A percentile compares a stretch with the other conserved stretches of the same genome.
These are phyloP conservation scores for Dicranocentrus wangi DNA, from an alignment of 2,888 invertebrate species.

Conservation along the genomic window DNA sequence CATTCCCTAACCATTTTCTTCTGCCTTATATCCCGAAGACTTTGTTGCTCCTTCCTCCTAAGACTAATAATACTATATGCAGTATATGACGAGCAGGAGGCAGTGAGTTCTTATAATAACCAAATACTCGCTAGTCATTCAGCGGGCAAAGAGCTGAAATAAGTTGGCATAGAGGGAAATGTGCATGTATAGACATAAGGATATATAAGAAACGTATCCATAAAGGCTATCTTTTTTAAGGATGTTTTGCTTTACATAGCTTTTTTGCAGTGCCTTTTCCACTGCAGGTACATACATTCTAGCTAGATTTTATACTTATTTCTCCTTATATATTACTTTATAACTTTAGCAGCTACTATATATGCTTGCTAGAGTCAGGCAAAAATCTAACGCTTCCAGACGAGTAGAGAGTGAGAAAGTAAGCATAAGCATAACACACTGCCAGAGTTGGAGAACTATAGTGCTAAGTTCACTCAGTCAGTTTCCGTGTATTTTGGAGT, in stretches of 20 bases:
- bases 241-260: conserved; percentile 23
- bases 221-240: conserved; percentile 2
- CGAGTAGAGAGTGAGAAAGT: conserved; percentile 30
- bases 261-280: conserved; percentile 9
- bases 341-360: too few relatives aligned
- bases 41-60: conserved; percentile 6
- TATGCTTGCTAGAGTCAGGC: too few relatives aligned
- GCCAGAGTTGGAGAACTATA: conserved; percentile 23
- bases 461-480: conserved; percentile 13
- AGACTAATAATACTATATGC: conserved; percentile 6
- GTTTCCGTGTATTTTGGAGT: conserved; percentile 26
- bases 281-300: background rate
- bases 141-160: conserved; percentile 3
- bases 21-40: background rate
- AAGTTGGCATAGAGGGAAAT: conserved; percentile 18
- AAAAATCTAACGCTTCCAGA: conserved; percentile 30
- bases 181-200: conserved; percentile 8
- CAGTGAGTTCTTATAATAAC: conserved; percentile 34
- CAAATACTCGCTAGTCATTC: conserved; percentile 45
- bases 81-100: conserved; percentile 23
- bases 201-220: background rate
- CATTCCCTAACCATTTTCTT: background rate
- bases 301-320: background rate
- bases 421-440: conserved; percentile 27
- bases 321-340: background rate